These are phyloP conservation scores for Rhabdomys pumilio DNA, from an alignment of 2,797 vertebrate species.

Conservation along the genomic window DNA sequence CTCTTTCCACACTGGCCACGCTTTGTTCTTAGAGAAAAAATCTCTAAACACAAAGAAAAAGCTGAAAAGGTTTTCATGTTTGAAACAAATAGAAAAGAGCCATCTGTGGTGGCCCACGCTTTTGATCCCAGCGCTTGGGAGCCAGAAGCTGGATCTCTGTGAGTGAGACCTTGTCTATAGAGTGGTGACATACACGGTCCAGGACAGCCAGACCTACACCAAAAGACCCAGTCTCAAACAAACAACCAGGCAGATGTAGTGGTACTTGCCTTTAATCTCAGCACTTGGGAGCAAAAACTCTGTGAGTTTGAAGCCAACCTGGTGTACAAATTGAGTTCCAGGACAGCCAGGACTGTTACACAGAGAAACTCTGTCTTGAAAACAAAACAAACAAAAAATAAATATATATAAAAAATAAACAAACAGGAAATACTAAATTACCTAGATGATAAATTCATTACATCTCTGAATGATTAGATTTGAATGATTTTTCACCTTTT, in stretches of 20 bases:
- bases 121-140: not conserved
- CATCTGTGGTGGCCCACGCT: fast-evolving
- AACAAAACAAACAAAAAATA: not conserved
- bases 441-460: not conserved
- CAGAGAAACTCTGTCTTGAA: too few species aligned
- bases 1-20: not conserved
- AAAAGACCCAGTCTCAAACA: not conserved
- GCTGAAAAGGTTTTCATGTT: not conserved
- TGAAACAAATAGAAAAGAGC: not conserved
- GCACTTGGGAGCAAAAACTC: too few species aligned
- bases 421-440: not conserved
- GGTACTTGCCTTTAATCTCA: too few species aligned
- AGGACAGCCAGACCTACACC: not conserved
- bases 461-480: not conserved
- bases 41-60: not conserved
- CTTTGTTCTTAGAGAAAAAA: not conserved
- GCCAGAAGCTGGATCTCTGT: not conserved
- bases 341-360: too few species aligned
- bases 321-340: too few species aligned
- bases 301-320: too few species aligned
- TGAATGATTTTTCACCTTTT: not conserved
- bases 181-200: not conserved
- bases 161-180: not conserved
- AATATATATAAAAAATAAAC: not conserved
- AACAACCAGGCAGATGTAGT: too few species aligned